Percentiles rank a stretch among this genome's conserved stretches.
Evolutionary conservation across 2,797 vertebrate species (phyloP).

Genomic region (Protonibea diacanthus): DNA sequence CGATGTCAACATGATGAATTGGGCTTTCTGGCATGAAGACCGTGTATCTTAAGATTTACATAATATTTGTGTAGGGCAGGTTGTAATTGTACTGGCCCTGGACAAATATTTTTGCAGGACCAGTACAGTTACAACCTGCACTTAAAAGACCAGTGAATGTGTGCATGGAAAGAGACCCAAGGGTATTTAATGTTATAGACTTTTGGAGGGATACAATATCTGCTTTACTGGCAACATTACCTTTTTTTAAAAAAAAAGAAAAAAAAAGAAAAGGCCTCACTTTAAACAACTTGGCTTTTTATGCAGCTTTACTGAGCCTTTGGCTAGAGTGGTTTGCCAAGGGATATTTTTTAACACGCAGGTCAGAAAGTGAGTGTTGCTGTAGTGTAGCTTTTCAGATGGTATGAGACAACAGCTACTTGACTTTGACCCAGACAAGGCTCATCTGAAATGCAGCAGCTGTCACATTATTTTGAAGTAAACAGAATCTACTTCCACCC

Average conservation of each 20-base stretch:
- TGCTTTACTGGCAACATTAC: conserved; percentile 50
- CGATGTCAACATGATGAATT: conserved; percentile 37
- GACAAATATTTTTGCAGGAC: conserved; percentile 1
- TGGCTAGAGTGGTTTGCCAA: conserved; percentile 2
- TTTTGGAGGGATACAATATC: conserved; percentile 30
- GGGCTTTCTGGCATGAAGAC: conserved; percentile 32
- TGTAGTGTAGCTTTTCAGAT: conserved; percentile 12
- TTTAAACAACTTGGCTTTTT: conserved; percentile 44
- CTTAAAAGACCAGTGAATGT: conserved; percentile 41
- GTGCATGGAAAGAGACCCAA: conserved; percentile 39
- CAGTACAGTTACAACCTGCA: conserved; percentile 44
- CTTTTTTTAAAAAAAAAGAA: conserved; percentile 32
- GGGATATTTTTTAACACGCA: conserved; percentile 28
- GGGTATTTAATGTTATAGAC: conserved; percentile 28
- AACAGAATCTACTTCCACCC: conserved; percentile 62
- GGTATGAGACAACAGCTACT: conserved; percentile 50
- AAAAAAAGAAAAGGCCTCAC: conserved; percentile 32
- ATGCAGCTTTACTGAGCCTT: background rate
- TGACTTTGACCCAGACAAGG: conserved; percentile 54
- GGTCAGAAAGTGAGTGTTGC: conserved; percentile 21
- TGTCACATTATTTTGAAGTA: conserved; percentile 64
- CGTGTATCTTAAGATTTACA: conserved; percentile 10
- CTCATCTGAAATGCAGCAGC: conserved; percentile 51
- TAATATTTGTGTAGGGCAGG: too few relatives aligned
- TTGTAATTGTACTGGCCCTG: too few relatives aligned